Conservation (phyloP, 2,888 invertebrate species). For the Drosophila anomelani region DNA sequence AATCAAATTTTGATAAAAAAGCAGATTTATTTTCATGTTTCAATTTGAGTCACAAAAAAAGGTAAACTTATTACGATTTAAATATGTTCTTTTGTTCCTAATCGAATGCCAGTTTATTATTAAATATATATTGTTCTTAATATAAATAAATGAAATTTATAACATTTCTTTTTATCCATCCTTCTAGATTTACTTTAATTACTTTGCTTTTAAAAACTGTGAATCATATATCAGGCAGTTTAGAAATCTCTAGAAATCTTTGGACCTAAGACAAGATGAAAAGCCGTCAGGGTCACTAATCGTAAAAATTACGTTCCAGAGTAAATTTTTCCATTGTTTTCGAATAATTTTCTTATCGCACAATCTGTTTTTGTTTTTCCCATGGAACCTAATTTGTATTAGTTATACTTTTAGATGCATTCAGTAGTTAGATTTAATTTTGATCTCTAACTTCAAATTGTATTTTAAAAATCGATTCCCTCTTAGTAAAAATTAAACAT, state of each 20-base stretch:
- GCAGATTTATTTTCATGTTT: too few species aligned
- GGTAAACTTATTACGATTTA: background rate
- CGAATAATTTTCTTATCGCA: background rate
- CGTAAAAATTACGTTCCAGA: background rate
- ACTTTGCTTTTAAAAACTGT: background rate
- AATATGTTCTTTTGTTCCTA: background rate
- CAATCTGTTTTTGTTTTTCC: background rate
- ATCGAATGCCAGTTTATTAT: background rate
- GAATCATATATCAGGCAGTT: background rate
- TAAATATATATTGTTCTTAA: background rate
- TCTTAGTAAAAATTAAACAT: background rate
- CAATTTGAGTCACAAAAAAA: background rate
- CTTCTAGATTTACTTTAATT: background rate
- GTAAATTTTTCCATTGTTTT: conserved; percentile 6
- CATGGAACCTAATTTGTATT: background rate
- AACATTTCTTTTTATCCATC: background rate
- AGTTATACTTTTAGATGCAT: background rate
- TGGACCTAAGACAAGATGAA: background rate
- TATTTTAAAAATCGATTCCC: background rate
- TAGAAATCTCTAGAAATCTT: background rate
- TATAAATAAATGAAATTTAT: too few species aligned
- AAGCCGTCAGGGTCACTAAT: background rate
- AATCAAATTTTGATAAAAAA: background rate
- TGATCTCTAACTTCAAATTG: background rate
- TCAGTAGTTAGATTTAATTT: background rate